Base-by-base conservation (phyloP, 2,888 invertebrate species). In the Orchesella flavescens region DNA sequence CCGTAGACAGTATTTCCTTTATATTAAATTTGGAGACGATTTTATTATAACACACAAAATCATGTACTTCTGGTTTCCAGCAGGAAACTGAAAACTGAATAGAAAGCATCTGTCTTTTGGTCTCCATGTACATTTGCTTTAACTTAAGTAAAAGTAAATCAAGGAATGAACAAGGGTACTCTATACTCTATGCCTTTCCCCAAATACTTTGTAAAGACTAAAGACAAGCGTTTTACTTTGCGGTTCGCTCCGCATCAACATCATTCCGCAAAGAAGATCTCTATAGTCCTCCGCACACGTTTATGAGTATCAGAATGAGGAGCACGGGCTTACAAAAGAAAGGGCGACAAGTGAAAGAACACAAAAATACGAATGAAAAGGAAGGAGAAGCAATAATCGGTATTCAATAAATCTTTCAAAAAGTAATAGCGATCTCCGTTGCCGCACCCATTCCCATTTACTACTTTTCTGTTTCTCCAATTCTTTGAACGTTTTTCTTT, bases 341-440 rank as follows among this genome's bases (percentile, higher is more conserved):
- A 73, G 19, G 80, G 80, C 80, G 73, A 80, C 80, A 80, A 80
- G 73, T 80, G 73, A 80, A 34, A 34, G 57, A 59, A 69, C 43
- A 79, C 53, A 69, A 77, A 65, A 72, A 21, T 13, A 46, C 0
- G 73, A 73, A 66, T 66, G 73, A 68, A 73, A 61, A 73, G 80
- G 73, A 80, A 80, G 57, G 68, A 68, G 73, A 80, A 73, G 80
- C 80, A 80, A 80, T 80, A 80, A 80, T 80, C 80, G 80, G 66
- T 80, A 73, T 80, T 73, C 80, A 80, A 80, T 80, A 80, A 80
- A 80, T 80, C 80, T 80, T 80, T 80, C 80, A 80, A 80, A n/a
- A 80, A 80, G 66, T 80, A 80, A 80, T 80, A 80, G 80, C 80
- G 71, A 73, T 80, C 80, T 80, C 80, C 59, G 79, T 79, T 65